These are phyloP conservation scores for Dipodomys stephensi DNA, from an alignment of 2,113 vertebrate genomes.

Conservation along the genomic window DNA sequence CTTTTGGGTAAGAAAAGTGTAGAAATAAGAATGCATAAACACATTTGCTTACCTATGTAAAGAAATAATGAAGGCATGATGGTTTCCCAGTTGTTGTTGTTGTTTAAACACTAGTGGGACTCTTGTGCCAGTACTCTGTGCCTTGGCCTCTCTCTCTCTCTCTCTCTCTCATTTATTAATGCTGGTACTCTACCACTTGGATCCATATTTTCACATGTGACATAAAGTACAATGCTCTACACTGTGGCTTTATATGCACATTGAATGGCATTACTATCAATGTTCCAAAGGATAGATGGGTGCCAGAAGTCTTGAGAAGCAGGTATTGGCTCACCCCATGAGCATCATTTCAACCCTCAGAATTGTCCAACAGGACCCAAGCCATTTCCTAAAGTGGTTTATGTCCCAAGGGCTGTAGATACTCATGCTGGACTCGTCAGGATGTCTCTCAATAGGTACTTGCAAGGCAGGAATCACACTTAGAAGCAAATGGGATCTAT, in stretches of 20 bases:
- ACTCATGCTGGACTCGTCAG: neutral
- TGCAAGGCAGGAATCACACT: neutral
- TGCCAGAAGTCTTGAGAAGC: neutral
- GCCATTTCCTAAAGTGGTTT: neutral
- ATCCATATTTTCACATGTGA: neutral
- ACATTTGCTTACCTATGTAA: too few species aligned
- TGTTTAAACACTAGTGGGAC: too few species aligned
- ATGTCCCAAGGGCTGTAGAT: neutral
- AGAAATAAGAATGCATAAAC: too few species aligned
- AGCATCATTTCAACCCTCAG: neutral
- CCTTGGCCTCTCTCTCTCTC: too few species aligned
- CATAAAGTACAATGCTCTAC: neutral
- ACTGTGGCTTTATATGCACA: neutral
- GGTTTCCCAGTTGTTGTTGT: too few species aligned
- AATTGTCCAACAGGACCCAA: neutral
- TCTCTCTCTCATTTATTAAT: too few species aligned
- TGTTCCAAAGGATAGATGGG: neutral
- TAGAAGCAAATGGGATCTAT: neutral
- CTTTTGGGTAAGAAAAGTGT: too few species aligned
- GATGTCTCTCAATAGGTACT: neutral
- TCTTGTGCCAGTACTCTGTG: too few species aligned
- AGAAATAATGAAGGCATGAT: too few species aligned
- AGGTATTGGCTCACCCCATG: neutral
- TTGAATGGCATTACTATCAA: neutral
- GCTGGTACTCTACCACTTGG: too few species aligned